Evolutionary conservation across 2,113 vertebrate genomes (phyloP).

Genomic region (Seriola rivoliana): DNA sequence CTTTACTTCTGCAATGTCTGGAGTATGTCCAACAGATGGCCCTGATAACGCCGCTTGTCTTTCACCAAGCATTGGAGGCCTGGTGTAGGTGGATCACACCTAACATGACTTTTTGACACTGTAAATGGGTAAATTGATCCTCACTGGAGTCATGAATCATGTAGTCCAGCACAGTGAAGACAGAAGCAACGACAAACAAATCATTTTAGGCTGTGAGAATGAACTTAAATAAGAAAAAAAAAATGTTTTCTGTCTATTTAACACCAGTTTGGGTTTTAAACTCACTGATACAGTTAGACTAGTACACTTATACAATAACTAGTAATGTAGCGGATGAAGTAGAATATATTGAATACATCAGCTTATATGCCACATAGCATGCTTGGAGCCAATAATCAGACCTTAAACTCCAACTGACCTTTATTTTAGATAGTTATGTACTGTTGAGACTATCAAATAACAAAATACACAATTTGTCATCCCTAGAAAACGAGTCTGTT

Average conservation of each 20-base stretch:
- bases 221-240: neutral
- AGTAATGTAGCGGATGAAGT: too few relatives aligned
- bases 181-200: constrained; percentile 8
- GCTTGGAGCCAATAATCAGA: neutral
- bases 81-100: constrained; percentile 38
- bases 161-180: neutral
- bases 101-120: constrained; percentile 49
- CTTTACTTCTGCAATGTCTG: constrained; percentile 62
- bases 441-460: neutral
- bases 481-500: neutral
- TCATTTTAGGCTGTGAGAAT: neutral
- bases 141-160: constrained; percentile 39
- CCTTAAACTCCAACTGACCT: neutral
- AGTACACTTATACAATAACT: neutral
- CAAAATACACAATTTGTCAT: neutral
- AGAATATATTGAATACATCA: too few relatives aligned
- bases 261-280: neutral
- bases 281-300: neutral
- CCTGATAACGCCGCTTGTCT: constrained; percentile 63
- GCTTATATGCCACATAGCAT: too few relatives aligned
- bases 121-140: constrained; percentile 44
- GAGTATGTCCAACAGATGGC: constrained; percentile 71
- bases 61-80: constrained; percentile 42
- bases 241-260: too few relatives aligned
- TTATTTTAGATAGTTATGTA: neutral